Conservation (phyloP, 2,888 invertebrate species). For the Sepioteuthis lessoniana region DNA sequence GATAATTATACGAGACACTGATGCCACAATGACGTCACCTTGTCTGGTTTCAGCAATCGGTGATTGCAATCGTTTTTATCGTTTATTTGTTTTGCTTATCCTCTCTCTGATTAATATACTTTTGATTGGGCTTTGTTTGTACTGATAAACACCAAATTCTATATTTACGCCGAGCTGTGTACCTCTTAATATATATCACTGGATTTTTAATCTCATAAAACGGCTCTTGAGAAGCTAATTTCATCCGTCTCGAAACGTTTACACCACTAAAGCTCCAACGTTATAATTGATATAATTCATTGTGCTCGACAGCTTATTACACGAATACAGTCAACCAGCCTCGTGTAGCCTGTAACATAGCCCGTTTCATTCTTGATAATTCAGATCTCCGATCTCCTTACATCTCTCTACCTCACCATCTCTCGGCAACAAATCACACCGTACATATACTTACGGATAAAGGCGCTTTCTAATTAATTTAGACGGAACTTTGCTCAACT, state of each 20-base stretch:
- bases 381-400: not conserved
- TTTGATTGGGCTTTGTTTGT: no score
- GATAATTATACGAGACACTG: not conserved
- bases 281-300: not conserved
- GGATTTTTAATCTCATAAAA: not conserved
- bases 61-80: no score
- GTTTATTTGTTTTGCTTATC: no score
- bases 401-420: not conserved
- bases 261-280: not conserved
- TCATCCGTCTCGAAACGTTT: not conserved
- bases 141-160: no score
- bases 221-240: constrained; percentile 14
- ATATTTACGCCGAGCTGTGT: no score
- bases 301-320: constrained; percentile 17
- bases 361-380: not conserved
- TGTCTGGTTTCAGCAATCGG: no score
- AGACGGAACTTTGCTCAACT: not conserved
- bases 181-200: not conserved
- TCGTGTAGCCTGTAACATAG: not conserved
- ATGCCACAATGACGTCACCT: not conserved
- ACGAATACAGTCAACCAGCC: not conserved
- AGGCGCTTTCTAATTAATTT: constrained; percentile 33
- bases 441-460: not conserved
- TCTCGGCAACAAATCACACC: constrained; percentile 10
- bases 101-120: no score